These are phyloP conservation scores for Erythrocercus mccallii DNA, from an alignment of 2,113 vertebrate genomes.

Conservation along the genomic window DNA sequence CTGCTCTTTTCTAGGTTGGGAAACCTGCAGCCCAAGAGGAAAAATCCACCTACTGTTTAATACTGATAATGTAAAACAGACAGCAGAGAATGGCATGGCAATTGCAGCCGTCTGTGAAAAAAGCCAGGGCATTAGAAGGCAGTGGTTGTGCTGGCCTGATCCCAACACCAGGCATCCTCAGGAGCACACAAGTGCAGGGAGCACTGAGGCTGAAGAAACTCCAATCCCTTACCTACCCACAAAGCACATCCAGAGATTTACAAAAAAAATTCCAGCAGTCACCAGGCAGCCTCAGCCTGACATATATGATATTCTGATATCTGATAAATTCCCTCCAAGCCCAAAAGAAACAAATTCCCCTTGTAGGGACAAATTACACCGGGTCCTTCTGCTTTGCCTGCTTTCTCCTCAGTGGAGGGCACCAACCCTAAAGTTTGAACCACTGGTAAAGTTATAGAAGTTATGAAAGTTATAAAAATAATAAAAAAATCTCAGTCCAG, in stretches of 20 bases:
- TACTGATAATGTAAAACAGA: fast-evolving
- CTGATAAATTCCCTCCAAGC: neutral
- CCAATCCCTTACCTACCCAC: neutral
- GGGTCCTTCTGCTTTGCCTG: neutral
- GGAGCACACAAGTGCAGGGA: neutral
- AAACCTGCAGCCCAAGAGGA: neutral
- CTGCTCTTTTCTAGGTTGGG: neutral
- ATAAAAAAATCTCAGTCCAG: neutral
- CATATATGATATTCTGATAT: neutral
- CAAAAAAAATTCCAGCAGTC: neutral
- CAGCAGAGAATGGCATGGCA: neutral
- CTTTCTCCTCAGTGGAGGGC: fast-evolving
- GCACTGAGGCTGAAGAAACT: neutral
- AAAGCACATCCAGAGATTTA: neutral
- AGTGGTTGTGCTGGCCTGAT: neutral
- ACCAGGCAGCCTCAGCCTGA: neutral
- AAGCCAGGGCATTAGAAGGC: fast-evolving
- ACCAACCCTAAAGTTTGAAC: neutral
- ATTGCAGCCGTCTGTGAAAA: neutral
- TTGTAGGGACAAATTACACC: neutral
- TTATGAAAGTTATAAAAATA: too few relatives aligned
- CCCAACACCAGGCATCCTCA: neutral
- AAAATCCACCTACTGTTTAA: neutral
- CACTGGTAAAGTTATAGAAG: neutral
- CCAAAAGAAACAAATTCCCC: neutral